These are phyloP conservation scores for Nothoprocta pentlandii DNA, from an alignment of 2,113 vertebrate genomes.

Conservation along the genomic window DNA sequence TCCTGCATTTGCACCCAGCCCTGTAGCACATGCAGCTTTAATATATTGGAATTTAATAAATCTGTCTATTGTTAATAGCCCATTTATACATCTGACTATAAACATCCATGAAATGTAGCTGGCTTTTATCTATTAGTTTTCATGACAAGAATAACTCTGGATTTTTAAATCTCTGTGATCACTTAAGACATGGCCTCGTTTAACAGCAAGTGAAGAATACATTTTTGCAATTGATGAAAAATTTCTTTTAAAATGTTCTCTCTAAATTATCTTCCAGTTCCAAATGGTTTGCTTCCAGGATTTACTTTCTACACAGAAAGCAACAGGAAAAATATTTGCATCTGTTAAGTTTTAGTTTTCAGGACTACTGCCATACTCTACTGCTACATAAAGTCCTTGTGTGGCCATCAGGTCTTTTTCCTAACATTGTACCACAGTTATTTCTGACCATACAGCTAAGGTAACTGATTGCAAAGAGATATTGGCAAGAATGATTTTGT, in stretches of 20 bases:
- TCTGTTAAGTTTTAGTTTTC: background rate
- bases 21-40: background rate
- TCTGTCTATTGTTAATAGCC: background rate
- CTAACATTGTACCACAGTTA: background rate
- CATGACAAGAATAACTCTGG: background rate
- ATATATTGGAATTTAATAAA: background rate
- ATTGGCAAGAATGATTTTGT: background rate
- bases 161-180: background rate
- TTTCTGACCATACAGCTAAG: background rate
- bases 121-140: background rate
- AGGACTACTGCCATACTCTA: background rate
- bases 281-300: rapidly evolving
- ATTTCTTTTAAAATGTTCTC: background rate
- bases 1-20: background rate
- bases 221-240: background rate
- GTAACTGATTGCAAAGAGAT: background rate
- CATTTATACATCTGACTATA: background rate
- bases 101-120: background rate
- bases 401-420: background rate
- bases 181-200: background rate
- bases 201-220: background rate
- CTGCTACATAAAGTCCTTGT: background rate
- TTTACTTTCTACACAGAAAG: background rate
- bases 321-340: background rate
- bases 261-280: background rate